Base-by-base conservation (phyloP, 1,140 invertebrate genomes). In the Caligus rogercresseyi region DNA sequence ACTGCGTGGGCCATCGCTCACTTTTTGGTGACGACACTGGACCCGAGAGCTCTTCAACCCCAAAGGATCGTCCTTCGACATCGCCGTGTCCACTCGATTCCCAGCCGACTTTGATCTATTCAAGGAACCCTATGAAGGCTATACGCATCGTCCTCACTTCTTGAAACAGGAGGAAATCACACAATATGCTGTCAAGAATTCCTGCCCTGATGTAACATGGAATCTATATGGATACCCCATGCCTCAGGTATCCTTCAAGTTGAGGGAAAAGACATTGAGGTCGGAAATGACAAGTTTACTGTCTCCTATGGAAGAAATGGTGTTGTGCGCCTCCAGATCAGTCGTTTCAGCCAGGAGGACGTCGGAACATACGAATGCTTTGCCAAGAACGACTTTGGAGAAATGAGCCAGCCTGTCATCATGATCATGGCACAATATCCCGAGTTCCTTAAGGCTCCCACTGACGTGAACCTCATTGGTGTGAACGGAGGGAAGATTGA, bases 301-400 rank as follows among this genome's bases (percentile, higher is more conserved):
- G 83, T 80, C 68, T 87, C 85, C 67, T 89, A 91, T 69, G 88
- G 86, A 0, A 80, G 87, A 66, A 93, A 90, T 70, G 87, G 88
- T 14, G 87, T 89, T 72, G 84, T 87, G 0, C 87, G 85, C 0
- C 75, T 92, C 3, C 71, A 67, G 60, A 69, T 72, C 18, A 70
- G 67, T 31, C 54, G 25, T 60, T 23, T 67, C 59, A 24, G 86
- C 25, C 89, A 93, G 52, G 77, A 84, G 19, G 89, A 94, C 74
- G 86, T 86, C n/a, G 94, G 94, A 19, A 78, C 81, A 59, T 98
- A 96, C 73, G 91, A 93, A 72, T 92, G 90, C 21, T 80, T 89
- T 1, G 92, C 91, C 1, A 83, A 77, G 16, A 98, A 98, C 74
- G 87, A 92, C 69, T 86, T 92, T 71, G 94, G 94, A 0, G 83